Evolutionary conservation across 2,888 invertebrate genomes (phyloP).

Genomic region (Drosophila nigricruria): DNA sequence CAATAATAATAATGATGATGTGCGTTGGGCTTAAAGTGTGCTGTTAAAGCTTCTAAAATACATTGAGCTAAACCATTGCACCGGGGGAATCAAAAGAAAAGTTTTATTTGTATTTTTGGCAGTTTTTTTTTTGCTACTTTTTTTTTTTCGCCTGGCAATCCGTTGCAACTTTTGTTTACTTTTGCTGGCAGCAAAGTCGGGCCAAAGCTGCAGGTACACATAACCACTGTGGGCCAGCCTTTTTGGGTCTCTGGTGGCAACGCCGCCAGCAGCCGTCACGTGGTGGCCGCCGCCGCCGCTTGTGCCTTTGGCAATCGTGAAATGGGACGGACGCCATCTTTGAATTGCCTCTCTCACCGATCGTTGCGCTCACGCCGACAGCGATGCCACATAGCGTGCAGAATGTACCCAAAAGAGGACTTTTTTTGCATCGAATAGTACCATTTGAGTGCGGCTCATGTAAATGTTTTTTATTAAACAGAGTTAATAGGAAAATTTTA

Average conservation of each 20-base stretch:
- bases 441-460: background rate
- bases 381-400: background rate
- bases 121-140: background rate
- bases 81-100: constrained; percentile 38
- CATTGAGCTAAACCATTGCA: constrained; percentile 40
- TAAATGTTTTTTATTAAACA: no score
- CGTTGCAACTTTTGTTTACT: constrained; percentile 55
- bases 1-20: constrained; percentile 16
- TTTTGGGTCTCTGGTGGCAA: constrained; percentile 28
- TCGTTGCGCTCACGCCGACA: constrained; percentile 17
- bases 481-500: background rate
- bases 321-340: constrained; percentile 30
- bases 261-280: constrained; percentile 32
- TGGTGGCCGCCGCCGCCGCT: constrained; percentile 40
- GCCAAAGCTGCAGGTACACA: constrained; percentile 62
- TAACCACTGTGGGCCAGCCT: constrained; percentile 17
- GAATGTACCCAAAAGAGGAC: background rate
- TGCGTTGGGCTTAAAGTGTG: constrained; percentile 26
- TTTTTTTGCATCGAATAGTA: background rate
- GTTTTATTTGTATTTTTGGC: constrained; percentile 73
- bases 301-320: constrained; percentile 52
- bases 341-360: constrained; percentile 19
- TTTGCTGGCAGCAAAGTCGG: constrained; percentile 39
- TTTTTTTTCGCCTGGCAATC: constrained; percentile 55
- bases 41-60: constrained; percentile 45